Evolutionary conservation across 2,797 vertebrate species (phyloP).

Genomic region (Dryobates pubescens): DNA sequence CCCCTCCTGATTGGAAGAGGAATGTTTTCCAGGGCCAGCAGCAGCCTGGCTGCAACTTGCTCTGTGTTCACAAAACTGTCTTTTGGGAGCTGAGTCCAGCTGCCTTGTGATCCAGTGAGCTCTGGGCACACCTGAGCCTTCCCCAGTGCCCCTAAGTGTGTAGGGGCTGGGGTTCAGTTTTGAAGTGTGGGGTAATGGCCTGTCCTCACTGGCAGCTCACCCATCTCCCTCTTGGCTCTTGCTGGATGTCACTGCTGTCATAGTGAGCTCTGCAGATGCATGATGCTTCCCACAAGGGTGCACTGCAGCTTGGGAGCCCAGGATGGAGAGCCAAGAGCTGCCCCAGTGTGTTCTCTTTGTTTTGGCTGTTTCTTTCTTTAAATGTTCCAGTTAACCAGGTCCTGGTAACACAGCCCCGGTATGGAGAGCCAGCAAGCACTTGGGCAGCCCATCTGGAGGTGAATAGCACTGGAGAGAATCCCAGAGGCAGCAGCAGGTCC

Average conservation of each 20-base stretch:
- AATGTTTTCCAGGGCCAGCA: not conserved
- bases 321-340: not conserved
- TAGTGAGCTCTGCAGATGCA: accelerated
- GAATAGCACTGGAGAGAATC: conserved; percentile 10
- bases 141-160: not conserved
- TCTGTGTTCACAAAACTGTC: accelerated
- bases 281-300: not conserved
- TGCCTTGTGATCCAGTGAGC: not conserved
- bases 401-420: not conserved
- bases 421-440: not conserved
- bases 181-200: not conserved
- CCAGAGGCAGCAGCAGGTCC: conserved; percentile 1
- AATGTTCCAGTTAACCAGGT: not conserved
- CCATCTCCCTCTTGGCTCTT: not conserved
- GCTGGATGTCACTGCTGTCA: accelerated
- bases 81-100: not conserved
- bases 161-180: not conserved
- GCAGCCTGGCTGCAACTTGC: not conserved
- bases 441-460: not conserved
- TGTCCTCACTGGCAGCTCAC: not conserved
- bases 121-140: not conserved
- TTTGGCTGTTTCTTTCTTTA: not conserved
- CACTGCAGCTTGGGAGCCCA: not conserved
- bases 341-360: not conserved
- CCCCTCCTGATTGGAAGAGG: not conserved